Conservation (phyloP, 2,888 invertebrate genomes). For the Chrysodeixis includens region DNA sequence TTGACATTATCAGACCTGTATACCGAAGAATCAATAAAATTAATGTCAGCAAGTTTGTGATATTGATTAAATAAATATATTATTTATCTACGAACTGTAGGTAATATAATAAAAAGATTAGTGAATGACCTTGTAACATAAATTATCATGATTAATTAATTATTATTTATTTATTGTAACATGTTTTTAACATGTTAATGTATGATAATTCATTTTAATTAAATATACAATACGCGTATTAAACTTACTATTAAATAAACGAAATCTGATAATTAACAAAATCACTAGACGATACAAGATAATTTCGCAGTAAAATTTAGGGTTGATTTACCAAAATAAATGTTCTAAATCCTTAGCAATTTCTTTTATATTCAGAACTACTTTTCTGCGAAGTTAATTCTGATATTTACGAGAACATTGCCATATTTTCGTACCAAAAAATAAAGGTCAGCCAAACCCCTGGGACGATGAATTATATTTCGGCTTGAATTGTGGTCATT, state of each 20-base stretch:
- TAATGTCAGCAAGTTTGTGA: constrained; percentile 4
- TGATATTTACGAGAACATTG: constrained; percentile 7
- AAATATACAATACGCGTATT: neutral
- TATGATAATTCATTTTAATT: neutral
- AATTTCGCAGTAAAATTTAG: neutral
- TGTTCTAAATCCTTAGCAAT: neutral
- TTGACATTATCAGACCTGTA: constrained; percentile 25
- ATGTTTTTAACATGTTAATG: neutral
- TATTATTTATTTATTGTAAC: neutral
- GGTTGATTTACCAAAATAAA: neutral
- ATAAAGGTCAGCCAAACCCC: constrained; percentile 2
- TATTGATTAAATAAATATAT: neutral
- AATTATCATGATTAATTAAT: no score
- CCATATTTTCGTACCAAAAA: constrained; percentile 2
- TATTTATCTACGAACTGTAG: neutral
- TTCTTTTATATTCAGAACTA: neutral
- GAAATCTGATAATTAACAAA: no score
- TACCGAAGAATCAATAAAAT: neutral
- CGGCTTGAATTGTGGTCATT: constrained; percentile 4
- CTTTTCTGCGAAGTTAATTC: constrained; percentile 3
- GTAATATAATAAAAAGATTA: neutral
- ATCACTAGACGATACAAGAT: neutral
- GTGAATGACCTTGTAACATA: neutral
- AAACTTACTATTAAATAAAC: no score
- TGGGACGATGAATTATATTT: constrained; percentile 3